Evolutionary conservation across 2,797 vertebrate species (phyloP).

Genomic region (Myiotriccus ornatus): DNA sequence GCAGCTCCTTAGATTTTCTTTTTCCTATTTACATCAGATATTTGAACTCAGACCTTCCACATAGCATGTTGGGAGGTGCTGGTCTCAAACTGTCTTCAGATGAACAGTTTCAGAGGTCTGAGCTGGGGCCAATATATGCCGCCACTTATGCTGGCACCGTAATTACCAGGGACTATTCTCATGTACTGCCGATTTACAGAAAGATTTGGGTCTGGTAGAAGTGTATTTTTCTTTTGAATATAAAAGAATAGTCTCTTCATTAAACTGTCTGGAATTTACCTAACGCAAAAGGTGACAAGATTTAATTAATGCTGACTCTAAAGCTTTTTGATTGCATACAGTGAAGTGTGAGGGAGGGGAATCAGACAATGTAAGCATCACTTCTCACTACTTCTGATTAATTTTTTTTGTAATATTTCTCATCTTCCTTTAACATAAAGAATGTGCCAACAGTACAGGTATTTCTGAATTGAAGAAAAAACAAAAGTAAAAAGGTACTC

Average conservation of each 20-base stretch:
- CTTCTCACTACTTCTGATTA: not conserved
- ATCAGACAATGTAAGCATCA: not conserved
- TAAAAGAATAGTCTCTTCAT: not conserved
- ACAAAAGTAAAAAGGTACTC: not conserved
- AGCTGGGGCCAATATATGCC: not conserved
- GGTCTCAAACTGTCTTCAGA: not conserved
- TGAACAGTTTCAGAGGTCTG: not conserved
- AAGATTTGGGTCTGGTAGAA: not conserved
- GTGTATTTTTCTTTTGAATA: not conserved
- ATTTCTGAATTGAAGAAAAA: not conserved
- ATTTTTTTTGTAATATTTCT: not conserved
- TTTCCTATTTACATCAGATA: not conserved
- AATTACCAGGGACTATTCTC: not conserved
- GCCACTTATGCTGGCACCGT: fast-evolving
- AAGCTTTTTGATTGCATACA: not conserved
- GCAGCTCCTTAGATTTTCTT: not conserved
- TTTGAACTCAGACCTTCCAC: not conserved
- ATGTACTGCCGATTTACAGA: not conserved
- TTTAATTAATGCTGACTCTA: not conserved
- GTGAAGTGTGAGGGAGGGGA: not conserved
- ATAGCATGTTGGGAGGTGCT: not conserved
- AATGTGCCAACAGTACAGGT: not conserved
- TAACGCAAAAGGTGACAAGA: not conserved
- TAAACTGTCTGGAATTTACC: not conserved
- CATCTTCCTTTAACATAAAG: not conserved